Evolutionary conservation across 2,797 vertebrate genomes (phyloP).

Genomic region (Siniperca scherzeri): DNA sequence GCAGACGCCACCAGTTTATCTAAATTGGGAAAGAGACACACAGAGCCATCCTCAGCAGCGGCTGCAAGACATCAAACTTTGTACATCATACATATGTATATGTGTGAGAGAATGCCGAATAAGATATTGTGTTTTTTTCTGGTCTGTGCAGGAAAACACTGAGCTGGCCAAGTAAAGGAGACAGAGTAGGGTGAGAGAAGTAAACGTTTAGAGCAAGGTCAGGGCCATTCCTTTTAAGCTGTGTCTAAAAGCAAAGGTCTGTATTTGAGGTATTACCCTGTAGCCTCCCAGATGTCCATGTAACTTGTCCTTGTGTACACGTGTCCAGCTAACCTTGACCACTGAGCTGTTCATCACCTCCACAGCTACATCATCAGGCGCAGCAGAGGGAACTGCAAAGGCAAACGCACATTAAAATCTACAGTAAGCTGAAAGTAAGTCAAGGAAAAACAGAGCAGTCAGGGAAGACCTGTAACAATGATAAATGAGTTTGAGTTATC

Average conservation of each 20-base stretch:
- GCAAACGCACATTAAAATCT: constrained; percentile 51
- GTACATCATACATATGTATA: constrained; percentile 15
- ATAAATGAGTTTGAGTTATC: background rate
- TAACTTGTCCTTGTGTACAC: constrained; percentile 93
- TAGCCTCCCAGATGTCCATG: constrained; percentile 96
- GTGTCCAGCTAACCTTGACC: constrained; percentile 92
- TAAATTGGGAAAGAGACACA: constrained; percentile 64
- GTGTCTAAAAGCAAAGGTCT: constrained; percentile 74
- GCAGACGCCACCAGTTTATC: constrained; percentile 95
- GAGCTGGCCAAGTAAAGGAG: constrained; percentile 45
- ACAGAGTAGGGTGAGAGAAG: constrained; percentile 45
- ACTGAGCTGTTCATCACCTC: constrained; percentile 91
- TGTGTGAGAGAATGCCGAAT: constrained; percentile 5
- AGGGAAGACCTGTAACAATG: background rate
- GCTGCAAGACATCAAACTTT: background rate
- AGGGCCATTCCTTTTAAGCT: constrained; percentile 76
- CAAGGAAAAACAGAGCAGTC: constrained; percentile 10
- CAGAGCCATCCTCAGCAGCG: background rate
- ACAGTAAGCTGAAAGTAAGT: constrained; percentile 15
- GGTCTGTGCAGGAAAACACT: constrained; percentile 40
- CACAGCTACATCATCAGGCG: constrained; percentile 89
- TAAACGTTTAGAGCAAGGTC: constrained; percentile 63
- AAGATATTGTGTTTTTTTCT: constrained; percentile 16
- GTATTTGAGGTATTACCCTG: constrained; percentile 87
- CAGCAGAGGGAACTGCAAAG: constrained; percentile 91